Base-by-base conservation (phyloP, 2,888 invertebrate species). In the Drosophila eohydei region DNA sequence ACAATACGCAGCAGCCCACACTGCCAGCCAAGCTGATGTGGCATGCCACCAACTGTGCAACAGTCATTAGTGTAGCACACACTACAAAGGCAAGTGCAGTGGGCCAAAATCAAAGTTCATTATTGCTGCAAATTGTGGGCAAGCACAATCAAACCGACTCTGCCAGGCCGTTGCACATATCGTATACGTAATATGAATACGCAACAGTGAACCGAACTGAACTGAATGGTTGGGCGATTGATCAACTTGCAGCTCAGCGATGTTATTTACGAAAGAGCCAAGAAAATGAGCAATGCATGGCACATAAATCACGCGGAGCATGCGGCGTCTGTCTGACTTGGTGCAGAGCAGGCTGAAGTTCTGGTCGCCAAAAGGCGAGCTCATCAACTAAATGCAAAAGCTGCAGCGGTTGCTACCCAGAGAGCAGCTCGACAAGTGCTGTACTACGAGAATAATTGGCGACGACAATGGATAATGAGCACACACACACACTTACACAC, bases 381-480 rank as follows among this genome's bases (percentile, higher is more conserved):
- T 89, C 88, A 85, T 89, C 89, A 85, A 80, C 86, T 88, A 85
- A 85, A 83, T 85, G 88, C 86, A 80, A 83, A 74, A 70, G 75
- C 75, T 68, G 79, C 70, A 41, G 44, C 36, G 28, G 21, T 44
- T 79, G 63, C 78, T 79, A 50, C 63, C 28, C 61, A 38, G 65
- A 44, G 65, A 55, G 61, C 43, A 48, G 48, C 56, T 68, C 74
- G 61, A 74, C 76, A 71, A 82, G 64, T 73, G 60, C 74, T 75
- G 80, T 70, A 69, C 74, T 71, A 78, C 86, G 88, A 83, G 90
- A 88, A 86, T 86, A 86, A 86, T 86, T 89, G 90, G 89, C 88
- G 90, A 88, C 74, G 70, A 86, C 73, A 72, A 63, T 66, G 84
- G 88, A 86, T 86, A 86, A 86, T 86, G 86, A 86, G 88, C 62